A percentile compares a stretch with the other conserved stretches of the same genome.
Conservation (phyloP, 2,797 vertebrate genomes). For the Gobionotothen gibberifrons region DNA sequence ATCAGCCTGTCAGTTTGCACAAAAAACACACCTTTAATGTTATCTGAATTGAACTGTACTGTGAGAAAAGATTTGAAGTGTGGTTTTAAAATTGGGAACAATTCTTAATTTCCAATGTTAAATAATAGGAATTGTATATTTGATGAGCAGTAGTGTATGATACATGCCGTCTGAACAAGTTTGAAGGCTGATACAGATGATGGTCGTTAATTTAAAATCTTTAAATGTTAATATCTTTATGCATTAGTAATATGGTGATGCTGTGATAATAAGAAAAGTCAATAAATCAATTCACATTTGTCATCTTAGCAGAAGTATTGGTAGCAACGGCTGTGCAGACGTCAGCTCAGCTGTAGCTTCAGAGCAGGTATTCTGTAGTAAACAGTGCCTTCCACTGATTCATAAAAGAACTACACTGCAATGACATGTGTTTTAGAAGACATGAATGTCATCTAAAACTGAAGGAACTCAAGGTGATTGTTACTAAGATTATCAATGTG, state of each 20-base stretch:
- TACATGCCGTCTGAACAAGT: not conserved
- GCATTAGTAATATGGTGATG: not conserved
- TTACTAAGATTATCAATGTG: not conserved
- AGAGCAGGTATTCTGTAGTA: slow-evolving; percentile 73
- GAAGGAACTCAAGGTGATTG: slow-evolving; percentile 2
- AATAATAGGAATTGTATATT: slow-evolving; percentile 9
- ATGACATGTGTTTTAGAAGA: not conserved
- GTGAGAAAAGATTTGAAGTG: slow-evolving; percentile 2
- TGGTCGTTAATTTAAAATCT: not conserved
- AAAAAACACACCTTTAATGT: slow-evolving; percentile 28
- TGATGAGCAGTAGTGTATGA: not conserved
- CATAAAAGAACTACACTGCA: slow-evolving; percentile 66
- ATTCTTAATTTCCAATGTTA: slow-evolving; percentile 9
- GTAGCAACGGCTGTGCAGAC: slow-evolving; percentile 34
- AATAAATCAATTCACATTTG: slow-evolving; percentile 27
- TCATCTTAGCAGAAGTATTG: slow-evolving; percentile 29
- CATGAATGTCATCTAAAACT: slow-evolving; percentile 14
- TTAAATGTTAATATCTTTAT: not conserved
- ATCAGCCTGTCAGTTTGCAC: slow-evolving; percentile 49
- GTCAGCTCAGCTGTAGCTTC: slow-evolving; percentile 21
- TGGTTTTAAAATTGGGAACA: not conserved
- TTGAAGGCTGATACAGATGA: not conserved
- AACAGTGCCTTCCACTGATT: slow-evolving; percentile 84
- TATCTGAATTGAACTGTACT: slow-evolving; percentile 17
- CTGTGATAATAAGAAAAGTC: slow-evolving; percentile 20